Conservation (phyloP, 2,888 invertebrate species). For the Epirrhoe alternata region DNA sequence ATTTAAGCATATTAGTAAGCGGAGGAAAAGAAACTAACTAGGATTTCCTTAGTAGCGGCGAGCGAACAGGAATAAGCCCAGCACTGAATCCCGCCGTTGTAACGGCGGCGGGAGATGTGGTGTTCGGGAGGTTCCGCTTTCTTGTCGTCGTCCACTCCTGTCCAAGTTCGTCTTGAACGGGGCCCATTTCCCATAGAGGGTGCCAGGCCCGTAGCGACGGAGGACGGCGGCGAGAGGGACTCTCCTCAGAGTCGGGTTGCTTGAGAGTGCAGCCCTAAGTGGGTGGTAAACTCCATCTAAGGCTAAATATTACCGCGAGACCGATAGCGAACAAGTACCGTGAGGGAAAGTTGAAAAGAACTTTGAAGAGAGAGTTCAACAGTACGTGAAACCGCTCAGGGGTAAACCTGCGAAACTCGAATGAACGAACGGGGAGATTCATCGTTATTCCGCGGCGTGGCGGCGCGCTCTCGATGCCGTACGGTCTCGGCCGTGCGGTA, state of each 20-base stretch:
- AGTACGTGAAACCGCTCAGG: conserved; percentile 82
- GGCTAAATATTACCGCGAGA: conserved; percentile 86
- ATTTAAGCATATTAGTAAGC: conserved; percentile 52
- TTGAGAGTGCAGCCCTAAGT: conserved; percentile 86
- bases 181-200: conserved; percentile 83
- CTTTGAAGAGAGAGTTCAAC: conserved; percentile 86
- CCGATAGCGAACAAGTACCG: conserved; percentile 88
- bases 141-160: conserved; percentile 85
- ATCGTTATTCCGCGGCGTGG: conserved; percentile 42
- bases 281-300: conserved; percentile 86
- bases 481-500: conserved; percentile 27
- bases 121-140: conserved; percentile 81
- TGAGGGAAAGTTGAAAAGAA: conserved; percentile 90
- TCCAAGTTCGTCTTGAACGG: conserved; percentile 81
- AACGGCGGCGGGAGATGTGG: neutral
- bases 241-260: conserved; percentile 81
- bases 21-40: conserved; percentile 75
- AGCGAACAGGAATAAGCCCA: conserved; percentile 57
- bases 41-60: conserved; percentile 52
- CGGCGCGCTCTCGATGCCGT: neutral
- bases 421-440: conserved; percentile 75
- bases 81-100: neutral
- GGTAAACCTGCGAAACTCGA: conserved; percentile 85
- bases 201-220: conserved; percentile 81
- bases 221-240: conserved; percentile 58